phyloP scores from a whole-genome alignment of 2,888 invertebrate genomes.

The Leucoptera coffeella region DNA sequence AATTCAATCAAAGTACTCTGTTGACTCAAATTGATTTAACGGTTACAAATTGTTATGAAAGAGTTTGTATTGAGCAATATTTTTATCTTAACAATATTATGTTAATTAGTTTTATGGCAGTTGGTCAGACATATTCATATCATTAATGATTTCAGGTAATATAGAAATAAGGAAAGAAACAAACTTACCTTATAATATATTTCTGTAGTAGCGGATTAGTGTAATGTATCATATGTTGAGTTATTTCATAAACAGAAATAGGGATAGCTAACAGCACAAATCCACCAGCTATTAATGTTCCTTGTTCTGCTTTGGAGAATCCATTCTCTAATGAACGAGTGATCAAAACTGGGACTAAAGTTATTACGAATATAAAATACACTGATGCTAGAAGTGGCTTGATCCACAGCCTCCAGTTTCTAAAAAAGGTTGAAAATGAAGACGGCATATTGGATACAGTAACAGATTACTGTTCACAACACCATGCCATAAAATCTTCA shows the following conservation, averaged over 20 bases:
- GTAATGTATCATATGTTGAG: conserved; percentile 89
- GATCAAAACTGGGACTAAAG: conserved; percentile 79
- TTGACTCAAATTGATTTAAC: no score
- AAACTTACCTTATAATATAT: conserved; percentile 80
- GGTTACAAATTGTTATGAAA: no score
- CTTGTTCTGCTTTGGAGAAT: conserved; percentile 71
- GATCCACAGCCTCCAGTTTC: conserved; percentile 84
- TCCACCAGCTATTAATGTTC: conserved; percentile 80
- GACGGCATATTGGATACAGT: no score
- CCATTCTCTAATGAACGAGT: conserved; percentile 75
- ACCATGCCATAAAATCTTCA: no score
- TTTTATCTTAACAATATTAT: no score
- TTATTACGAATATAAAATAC: conserved; percentile 74
- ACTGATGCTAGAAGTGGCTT: conserved; percentile 74
- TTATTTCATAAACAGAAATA: conserved; percentile 91
- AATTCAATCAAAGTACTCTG: no score
- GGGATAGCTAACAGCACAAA: conserved; percentile 88
- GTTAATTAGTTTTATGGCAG: no score
- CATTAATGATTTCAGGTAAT: no score
- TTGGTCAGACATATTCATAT: no score
- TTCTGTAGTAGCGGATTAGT: conserved; percentile 88
- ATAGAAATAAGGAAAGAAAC: no score
- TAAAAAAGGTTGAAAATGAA: conserved; percentile 25
- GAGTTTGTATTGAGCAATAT: no score
- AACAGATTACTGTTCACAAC: no score